phyloP scores from a whole-genome alignment of 1,140 invertebrate genomes.

The Leptinotarsa texana region DNA sequence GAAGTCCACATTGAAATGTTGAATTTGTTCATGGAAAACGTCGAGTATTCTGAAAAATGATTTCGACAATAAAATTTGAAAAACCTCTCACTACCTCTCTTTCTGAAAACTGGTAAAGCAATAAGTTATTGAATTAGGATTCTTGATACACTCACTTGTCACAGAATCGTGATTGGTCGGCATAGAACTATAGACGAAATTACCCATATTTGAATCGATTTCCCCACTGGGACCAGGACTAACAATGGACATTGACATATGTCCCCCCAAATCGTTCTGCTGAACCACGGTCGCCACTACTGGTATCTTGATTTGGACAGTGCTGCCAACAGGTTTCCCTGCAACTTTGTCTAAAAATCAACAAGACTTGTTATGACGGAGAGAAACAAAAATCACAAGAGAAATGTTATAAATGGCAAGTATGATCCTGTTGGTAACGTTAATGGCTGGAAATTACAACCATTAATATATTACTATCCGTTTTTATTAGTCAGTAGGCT shows the following conservation, averaged over 20 bases:
- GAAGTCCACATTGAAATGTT: no score
- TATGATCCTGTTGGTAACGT: no score
- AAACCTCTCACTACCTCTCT: no score
- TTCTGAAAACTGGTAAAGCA: no score
- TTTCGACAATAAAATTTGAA: not conserved
- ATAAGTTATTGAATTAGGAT: not conserved
- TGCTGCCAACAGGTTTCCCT: conserved; percentile 36
- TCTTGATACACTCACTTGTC: not conserved
- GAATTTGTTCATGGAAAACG: no score
- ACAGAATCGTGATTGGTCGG: conserved; percentile 22
- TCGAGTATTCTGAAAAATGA: not conserved
- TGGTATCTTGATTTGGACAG: conserved; percentile 51
- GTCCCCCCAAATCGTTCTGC: conserved; percentile 34
- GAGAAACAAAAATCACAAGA: no score
- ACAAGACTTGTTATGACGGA: no score
- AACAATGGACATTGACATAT: conserved; percentile 42
- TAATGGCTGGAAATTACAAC: no score
- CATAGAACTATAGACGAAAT: conserved; percentile 33
- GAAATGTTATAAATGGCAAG: no score
- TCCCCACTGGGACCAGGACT: conserved; percentile 45
- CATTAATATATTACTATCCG: no score
- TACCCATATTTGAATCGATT: conserved; percentile 21
- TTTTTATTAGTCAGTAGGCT: no score
- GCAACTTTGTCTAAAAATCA: not conserved
- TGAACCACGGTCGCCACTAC: conserved; percentile 53